Conservation (phyloP, 2,113 vertebrate genomes). For the Edolisoma coerulescens region DNA sequence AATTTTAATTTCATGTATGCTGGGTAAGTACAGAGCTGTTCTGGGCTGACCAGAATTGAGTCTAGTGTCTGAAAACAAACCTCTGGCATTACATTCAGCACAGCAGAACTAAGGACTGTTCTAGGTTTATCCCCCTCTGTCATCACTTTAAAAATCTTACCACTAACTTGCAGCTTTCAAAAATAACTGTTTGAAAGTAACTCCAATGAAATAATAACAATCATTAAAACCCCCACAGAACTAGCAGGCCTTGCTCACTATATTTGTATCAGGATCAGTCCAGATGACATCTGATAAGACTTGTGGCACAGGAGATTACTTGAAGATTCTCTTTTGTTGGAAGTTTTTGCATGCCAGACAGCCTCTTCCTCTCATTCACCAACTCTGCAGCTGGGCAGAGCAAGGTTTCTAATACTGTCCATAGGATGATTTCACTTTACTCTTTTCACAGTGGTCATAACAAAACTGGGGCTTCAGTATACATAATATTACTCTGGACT, state of each 20-base stretch:
- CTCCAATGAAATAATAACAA: neutral
- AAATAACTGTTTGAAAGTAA: neutral
- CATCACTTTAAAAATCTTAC: neutral
- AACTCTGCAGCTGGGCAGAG: neutral
- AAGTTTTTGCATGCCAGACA: neutral
- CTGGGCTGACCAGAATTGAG: neutral
- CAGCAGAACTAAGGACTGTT: neutral
- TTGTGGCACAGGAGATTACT: neutral
- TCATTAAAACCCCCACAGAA: neutral
- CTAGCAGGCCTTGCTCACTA: neutral
- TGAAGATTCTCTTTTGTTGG: neutral
- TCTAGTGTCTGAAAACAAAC: neutral
- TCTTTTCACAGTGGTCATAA: neutral
- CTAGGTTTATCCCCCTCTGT: neutral
- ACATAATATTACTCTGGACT: neutral
- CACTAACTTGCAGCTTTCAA: neutral
- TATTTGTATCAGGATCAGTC: neutral
- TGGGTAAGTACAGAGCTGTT: neutral
- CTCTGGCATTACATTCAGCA: neutral
- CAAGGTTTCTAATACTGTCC: neutral
- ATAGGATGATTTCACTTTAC: neutral
- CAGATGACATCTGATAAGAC: neutral
- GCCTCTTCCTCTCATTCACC: neutral
- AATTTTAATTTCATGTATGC: neutral
- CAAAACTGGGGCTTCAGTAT: neutral